These are phyloP conservation scores for Cerceris rybyensis DNA, from an alignment of 2,888 invertebrate species.

Conservation along the genomic window DNA sequence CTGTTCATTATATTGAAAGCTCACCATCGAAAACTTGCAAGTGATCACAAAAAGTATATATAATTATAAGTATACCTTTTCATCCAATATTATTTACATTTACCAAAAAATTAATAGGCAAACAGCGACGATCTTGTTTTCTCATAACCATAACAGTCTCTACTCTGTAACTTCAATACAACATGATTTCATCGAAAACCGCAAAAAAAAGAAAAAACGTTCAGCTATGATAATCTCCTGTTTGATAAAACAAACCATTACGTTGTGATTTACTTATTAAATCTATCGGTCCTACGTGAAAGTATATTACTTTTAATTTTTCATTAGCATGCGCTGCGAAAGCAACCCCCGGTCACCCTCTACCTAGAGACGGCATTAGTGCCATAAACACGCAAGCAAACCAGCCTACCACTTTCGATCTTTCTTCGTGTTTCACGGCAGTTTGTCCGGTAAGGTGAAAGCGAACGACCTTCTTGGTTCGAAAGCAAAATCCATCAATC, in stretches of 20 bases:
- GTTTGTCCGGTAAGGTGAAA: constrained; percentile 49
- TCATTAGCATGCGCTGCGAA: constrained; percentile 5
- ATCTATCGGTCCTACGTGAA: neutral
- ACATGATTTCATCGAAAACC: too few relatives aligned
- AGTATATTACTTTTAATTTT: constrained; percentile 9
- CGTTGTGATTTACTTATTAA: neutral
- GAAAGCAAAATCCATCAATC: constrained; percentile 57
- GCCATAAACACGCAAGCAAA: constrained; percentile 32
- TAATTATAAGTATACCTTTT: too few relatives aligned
- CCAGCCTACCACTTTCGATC: constrained; percentile 40
- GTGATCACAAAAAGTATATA: too few relatives aligned
- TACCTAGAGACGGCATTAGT: neutral
- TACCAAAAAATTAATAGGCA: too few relatives aligned
- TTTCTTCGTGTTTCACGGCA: constrained; percentile 51
- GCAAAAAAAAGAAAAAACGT: too few relatives aligned
- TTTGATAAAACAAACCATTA: neutral
- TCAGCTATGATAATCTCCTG: too few relatives aligned
- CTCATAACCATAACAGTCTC: too few relatives aligned
- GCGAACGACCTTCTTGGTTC: constrained; percentile 53
- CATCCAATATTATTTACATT: too few relatives aligned
- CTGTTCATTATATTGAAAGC: too few relatives aligned
- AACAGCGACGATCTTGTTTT: too few relatives aligned
- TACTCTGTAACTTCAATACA: too few relatives aligned
- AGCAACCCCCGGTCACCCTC: neutral
- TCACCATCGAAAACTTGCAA: too few relatives aligned